A percentile compares a stretch with the other conserved stretches of the same genome.
phyloP scores from a whole-genome alignment of 2,888 invertebrate genomes.

The Noctua pronuba region DNA sequence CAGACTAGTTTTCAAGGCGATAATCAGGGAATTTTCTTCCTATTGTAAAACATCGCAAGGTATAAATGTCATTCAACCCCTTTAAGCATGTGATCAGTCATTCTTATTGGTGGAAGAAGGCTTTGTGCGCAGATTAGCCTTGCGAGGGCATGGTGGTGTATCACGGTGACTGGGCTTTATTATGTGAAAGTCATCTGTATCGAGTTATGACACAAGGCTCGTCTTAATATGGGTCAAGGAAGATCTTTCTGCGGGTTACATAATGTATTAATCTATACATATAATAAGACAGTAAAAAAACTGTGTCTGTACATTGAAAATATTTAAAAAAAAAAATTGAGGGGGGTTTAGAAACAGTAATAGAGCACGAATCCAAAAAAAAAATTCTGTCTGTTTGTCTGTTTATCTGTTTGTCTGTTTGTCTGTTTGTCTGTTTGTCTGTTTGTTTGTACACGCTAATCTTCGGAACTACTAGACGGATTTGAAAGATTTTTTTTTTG shows the following conservation, averaged over 20 bases:
- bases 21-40: too few relatives aligned
- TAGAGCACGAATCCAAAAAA: too few relatives aligned
- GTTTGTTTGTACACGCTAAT: too few relatives aligned
- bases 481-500: too few relatives aligned
- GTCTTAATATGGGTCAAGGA: conserved; percentile 13
- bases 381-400: too few relatives aligned
- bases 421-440: too few relatives aligned
- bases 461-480: too few relatives aligned
- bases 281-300: too few relatives aligned
- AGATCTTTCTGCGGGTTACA: not conserved
- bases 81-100: conserved; percentile 76
- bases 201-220: conserved; percentile 1
- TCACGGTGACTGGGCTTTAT: conserved; percentile 34
- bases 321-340: too few relatives aligned
- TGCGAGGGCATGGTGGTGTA: conserved; percentile 11
- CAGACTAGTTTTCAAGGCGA: not conserved
- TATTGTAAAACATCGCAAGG: conserved; percentile 7
- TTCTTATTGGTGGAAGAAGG: conserved; percentile 67
- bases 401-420: too few relatives aligned
- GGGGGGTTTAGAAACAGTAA: too few relatives aligned
- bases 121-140: conserved; percentile 73
- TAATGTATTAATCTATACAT: not conserved
- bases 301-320: too few relatives aligned
- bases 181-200: conserved; percentile 27
- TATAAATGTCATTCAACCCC: conserved; percentile 67